Base-by-base conservation (phyloP, 2,113 vertebrate genomes). In the Crocuta crocuta region DNA sequence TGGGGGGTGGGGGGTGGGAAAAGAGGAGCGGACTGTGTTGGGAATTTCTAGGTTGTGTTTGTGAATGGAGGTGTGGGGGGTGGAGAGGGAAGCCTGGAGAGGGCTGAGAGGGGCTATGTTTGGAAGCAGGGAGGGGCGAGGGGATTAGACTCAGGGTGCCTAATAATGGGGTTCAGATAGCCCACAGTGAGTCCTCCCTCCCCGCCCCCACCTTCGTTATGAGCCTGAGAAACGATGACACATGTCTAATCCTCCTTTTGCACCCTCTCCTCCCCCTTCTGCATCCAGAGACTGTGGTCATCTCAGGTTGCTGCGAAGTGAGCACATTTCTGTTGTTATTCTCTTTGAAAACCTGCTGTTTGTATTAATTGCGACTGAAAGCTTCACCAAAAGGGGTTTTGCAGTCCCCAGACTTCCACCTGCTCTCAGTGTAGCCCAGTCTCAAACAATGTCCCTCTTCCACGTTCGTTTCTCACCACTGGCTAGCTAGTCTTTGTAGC, bases 301-400 rank as follows among this genome's bases (percentile, higher is more conserved):
- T 97, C 98, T 98, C 97, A 97, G 93, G 68, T 96, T 97, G 96
- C 97, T 97, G 39, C 97, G 95, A 98, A 97, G 68, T 91, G n/a
- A 86, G 93, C 65, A 81, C 61, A 70, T 91, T 94, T 39, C 81
- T 66, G 35, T 80, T 17, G 70, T 93, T 94, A 76, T 66, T 92
- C 86, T 58, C 89, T 94, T 91, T 10, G 31, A 92, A 7, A 94
- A 96, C 96, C 97, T 97, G 86, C 85, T 96, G 96, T 96, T 93
- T 88, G 48, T 95, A 45, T 94, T 97, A 85, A 33, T 63, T 82
- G 58, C 78, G 87, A 26, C 63, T 83, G 68, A 35, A 96, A 91
- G 68, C 48, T 16, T 83, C 33, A 66, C 12, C 53, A 82, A 65
- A 65, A 91, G 76, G 55, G 43, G 28, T 68, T 85, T 95, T 33